Evolutionary conservation across 2,888 invertebrate genomes (phyloP).

Genomic region (Apantesis nais): DNA sequence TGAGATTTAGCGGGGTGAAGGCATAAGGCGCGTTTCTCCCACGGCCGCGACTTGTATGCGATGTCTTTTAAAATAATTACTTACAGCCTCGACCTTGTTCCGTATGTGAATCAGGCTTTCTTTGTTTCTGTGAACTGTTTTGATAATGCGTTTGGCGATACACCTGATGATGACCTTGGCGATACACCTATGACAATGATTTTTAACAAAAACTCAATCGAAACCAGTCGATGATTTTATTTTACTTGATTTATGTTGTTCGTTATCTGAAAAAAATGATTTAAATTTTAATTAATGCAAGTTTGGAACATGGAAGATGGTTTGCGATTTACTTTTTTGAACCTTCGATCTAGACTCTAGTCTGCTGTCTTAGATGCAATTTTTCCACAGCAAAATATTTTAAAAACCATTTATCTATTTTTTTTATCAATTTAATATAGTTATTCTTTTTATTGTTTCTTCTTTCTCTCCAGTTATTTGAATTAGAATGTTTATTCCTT

Average conservation of each 20-base stretch:
- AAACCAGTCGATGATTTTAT: background rate
- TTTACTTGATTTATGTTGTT: background rate
- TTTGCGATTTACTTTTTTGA: background rate
- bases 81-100: conserved; percentile 66
- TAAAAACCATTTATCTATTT: too few species aligned
- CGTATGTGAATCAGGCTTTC: conserved; percentile 57
- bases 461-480: conserved; percentile 64
- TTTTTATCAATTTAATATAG: too few species aligned
- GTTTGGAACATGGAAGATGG: background rate
- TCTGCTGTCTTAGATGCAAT: background rate
- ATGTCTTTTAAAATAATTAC: conserved; percentile 69
- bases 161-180: background rate
- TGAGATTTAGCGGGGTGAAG: conserved; percentile 33
- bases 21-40: conserved; percentile 50
- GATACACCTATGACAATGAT: background rate
- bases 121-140: conserved; percentile 59
- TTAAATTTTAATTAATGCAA: background rate
- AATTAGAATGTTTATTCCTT: conserved; percentile 52
- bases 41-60: conserved; percentile 45
- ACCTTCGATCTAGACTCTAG: background rate
- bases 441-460: conserved; percentile 63
- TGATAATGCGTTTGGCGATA: background rate
- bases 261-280: background rate
- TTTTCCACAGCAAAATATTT: too few species aligned
- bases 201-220: background rate